Evolutionary conservation across 2,888 invertebrate species (phyloP).

Genomic region (Rotaria magnacalcarata): DNA sequence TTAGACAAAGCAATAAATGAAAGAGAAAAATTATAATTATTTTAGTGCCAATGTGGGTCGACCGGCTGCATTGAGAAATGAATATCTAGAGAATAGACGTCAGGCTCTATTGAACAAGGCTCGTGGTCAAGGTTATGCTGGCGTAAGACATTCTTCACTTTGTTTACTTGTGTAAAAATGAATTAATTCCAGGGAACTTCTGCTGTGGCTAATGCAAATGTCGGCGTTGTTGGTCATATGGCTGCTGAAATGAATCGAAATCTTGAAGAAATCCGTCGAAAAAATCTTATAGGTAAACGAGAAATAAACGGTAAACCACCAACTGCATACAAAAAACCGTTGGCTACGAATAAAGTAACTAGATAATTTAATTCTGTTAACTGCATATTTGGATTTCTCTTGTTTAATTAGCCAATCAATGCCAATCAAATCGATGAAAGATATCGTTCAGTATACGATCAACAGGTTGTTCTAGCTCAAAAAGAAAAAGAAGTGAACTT

Average conservation of each 20-base stretch:
- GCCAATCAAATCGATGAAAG: background rate
- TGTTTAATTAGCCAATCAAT: background rate
- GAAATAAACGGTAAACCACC: background rate
- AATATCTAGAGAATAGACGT: conserved; percentile 14
- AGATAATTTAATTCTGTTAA: background rate
- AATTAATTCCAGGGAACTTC: background rate
- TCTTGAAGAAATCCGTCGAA: conserved; percentile 2
- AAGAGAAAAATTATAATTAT: background rate
- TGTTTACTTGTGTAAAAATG: background rate
- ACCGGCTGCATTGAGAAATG: background rate
- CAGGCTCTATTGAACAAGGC: background rate
- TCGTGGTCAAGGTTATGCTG: background rate
- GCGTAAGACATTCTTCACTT: background rate
- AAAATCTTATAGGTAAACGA: background rate
- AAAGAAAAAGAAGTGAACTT: background rate
- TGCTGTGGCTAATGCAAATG: background rate
- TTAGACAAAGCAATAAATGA: too few species aligned
- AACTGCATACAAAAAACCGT: background rate
- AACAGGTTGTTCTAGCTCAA: background rate
- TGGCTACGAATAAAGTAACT: background rate
- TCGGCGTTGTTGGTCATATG: background rate
- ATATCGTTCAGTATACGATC: conserved; percentile 33
- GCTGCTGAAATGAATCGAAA: background rate
- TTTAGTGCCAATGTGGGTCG: background rate
- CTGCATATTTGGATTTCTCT: too few species aligned